Base-by-base conservation (phyloP, 2,888 invertebrate species). In the Caenorhabditis sulstoni region DNA sequence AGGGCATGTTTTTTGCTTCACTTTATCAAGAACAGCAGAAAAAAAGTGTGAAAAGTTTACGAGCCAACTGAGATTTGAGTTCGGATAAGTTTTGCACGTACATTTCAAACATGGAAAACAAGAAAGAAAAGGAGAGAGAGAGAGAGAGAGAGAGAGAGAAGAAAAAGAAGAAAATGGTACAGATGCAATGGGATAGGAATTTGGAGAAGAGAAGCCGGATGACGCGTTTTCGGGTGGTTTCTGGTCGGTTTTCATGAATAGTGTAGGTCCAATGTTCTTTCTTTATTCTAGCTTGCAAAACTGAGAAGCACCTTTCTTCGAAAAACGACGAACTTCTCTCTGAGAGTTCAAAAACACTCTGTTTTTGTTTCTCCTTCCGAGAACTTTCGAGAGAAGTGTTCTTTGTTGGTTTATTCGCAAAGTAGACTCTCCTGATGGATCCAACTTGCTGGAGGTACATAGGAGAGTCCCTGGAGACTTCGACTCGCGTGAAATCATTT, bases 41-140 rank as follows among this genome's bases (percentile, higher is more conserved):
- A 71, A 55, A 71, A 64, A 61, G 64, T 62, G 57, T 53, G 71
- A 64, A 57, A 64, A 62, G 41, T 62, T 64, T 64, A 71, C 49
- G 57, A 55, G 64, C 39, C 44, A 39, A 18, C 62, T 59, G 59
- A 68, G 59, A 68, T 50, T 70, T 47, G 49, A 49, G 55, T 55
- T 18, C 22, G 47, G 8, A 16, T 16, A 47, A 20, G 37, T 52
- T 55, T 57, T 18, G 58, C 58, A 68, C 67, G 67, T 66, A n/a
- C 47, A 1, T 14, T 29, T n/a, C n/a, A n/a, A n/a, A n/a, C n/a
- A n/a, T n/a, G n/a, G n/a, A n/a, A n/a, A n/a, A n/a, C n/a, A n/a
- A n/a, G n/a, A n/a, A n/a, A n/a, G n/a, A n/a, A n/a, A n/a, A n/a
- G n/a, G n/a, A n/a, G n/a, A n/a, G n/a, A n/a, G n/a, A n/a, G n/a